Base-by-base conservation (phyloP, 2,797 vertebrate species). In the Rhynchotus rufescens region DNA sequence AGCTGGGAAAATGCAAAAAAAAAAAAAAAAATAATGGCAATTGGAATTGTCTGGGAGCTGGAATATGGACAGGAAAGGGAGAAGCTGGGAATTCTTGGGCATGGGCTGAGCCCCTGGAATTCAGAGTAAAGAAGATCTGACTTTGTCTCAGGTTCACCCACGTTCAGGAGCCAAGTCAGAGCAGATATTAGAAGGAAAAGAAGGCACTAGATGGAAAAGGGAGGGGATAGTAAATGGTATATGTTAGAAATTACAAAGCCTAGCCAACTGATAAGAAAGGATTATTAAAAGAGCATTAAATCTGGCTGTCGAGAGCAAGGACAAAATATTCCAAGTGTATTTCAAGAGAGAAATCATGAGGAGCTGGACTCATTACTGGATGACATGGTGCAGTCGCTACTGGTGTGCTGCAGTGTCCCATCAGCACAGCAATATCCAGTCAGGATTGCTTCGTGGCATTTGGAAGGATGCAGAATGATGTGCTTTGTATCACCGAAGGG, bases 401-500 rank as follows among this genome's bases (percentile, higher is more conserved):
- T 17, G 26, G 30, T 12, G 52, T 56, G 52, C 52, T 17, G 52
- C 30, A 56, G 28, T n/a, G 28, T 66, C 94, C 90, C 68, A 83
- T 85, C 94, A 82, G 61, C 2, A 0, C 68, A 32, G 28, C 19
- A 22, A 60, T 59, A 34, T 13, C 82, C 80, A 79, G 81, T 73
- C 86, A 80, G 32, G 71, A 26, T 78, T 77, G 88, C 76, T 78
- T 57, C 20, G 69, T 80, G 76, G 19, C 62, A 28, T 75, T 85
- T 38, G 44, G 76, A 32, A 89, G 90, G 86, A 59, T 56, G 52
- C 66, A 66, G 80, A 91, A 47, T 0, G 1, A 45, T 86, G 84
- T 77, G 57, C 49, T 90, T 84, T 71, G 57, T 88, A 67, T 91
- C 65, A 23, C 45, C 90, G 42, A 87, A 75, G 84, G 80, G 42